A percentile compares a stretch with the other conserved stretches of the same genome.
These are phyloP conservation scores for Iphiclides podalirius DNA, from an alignment of 2,888 invertebrate species.

Conservation along the genomic window DNA sequence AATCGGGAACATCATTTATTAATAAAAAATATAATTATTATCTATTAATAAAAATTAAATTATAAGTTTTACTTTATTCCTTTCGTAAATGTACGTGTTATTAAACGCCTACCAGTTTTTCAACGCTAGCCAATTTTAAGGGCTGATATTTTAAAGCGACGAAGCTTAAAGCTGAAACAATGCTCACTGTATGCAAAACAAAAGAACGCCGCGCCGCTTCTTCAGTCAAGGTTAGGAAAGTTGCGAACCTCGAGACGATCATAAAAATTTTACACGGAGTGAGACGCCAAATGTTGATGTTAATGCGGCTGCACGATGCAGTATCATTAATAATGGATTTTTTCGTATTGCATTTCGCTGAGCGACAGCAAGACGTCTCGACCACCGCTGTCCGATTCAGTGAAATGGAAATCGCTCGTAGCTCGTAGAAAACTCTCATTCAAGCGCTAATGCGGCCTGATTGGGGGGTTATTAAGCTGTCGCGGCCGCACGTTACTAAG, in stretches of 20 bases:
- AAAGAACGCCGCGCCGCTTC: constrained; percentile 11
- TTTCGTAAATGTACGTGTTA: too few relatives aligned
- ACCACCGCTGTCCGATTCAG: background rate
- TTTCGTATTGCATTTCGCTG: too few relatives aligned
- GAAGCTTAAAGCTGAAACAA: constrained; percentile 8
- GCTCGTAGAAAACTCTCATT: constrained; percentile 2
- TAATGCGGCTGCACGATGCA: background rate
- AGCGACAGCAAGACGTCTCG: too few relatives aligned
- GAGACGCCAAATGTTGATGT: background rate
- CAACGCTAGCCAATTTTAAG: background rate
- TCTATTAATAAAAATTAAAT: too few relatives aligned
- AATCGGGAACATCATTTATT: too few relatives aligned
- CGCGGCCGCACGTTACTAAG: constrained; percentile 43
- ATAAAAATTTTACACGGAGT: constrained; percentile 7
- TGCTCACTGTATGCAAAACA: constrained; percentile 6
- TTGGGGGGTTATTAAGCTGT: constrained; percentile 34
- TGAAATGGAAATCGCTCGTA: background rate
- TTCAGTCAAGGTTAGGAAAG: constrained; percentile 11
- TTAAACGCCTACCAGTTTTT: background rate
- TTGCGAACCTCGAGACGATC: constrained; percentile 2
- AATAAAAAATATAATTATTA: too few relatives aligned
- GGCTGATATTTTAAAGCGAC: background rate
- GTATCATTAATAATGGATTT: too few relatives aligned
- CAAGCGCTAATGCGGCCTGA: constrained; percentile 15
- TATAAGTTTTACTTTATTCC: too few relatives aligned